phyloP scores from a whole-genome alignment of 2,888 invertebrate genomes.

The Embidobia sp. region DNA sequence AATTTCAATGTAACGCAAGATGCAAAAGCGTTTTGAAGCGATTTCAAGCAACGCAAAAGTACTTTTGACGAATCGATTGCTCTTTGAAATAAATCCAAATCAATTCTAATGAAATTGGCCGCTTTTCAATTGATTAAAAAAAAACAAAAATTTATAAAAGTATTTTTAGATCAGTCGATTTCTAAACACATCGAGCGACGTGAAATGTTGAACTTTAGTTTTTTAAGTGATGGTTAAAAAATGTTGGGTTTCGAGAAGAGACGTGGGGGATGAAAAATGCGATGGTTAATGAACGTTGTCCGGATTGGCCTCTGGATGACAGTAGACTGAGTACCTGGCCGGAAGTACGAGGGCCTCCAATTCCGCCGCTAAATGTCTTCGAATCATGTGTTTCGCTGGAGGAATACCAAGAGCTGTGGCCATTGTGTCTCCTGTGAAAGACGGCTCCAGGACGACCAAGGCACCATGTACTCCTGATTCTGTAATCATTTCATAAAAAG shows the following conservation, averaged over 20 bases:
- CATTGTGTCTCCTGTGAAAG: conserved; percentile 97
- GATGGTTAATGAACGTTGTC: conserved; percentile 75
- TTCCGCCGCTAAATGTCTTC: conserved; percentile 94
- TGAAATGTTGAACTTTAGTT: neutral
- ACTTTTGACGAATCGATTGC: no score
- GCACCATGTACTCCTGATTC: conserved; percentile 98
- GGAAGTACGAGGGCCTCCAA: conserved; percentile 95
- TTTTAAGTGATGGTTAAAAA: conserved; percentile 13
- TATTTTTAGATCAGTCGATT: neutral
- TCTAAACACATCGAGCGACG: neutral
- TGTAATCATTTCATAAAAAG: conserved; percentile 76
- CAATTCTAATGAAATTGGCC: no score
- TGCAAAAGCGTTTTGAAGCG: no score
- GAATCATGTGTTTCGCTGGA: conserved; percentile 95
- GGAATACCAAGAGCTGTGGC: conserved; percentile 96
- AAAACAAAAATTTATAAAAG: no score
- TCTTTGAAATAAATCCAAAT: no score
- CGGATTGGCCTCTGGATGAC: conserved; percentile 79
- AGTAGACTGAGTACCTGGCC: conserved; percentile 88
- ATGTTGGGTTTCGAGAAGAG: conserved; percentile 18
- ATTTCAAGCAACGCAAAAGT: no score
- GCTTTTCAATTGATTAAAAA: no score
- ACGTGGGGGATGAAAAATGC: conserved; percentile 29
- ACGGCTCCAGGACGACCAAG: conserved; percentile 94
- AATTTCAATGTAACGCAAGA: no score